A percentile compares a stretch with the other conserved stretches of the same genome.
These are phyloP conservation scores for Globia sparganii DNA, from an alignment of 2,888 invertebrate species.

Conservation along the genomic window DNA sequence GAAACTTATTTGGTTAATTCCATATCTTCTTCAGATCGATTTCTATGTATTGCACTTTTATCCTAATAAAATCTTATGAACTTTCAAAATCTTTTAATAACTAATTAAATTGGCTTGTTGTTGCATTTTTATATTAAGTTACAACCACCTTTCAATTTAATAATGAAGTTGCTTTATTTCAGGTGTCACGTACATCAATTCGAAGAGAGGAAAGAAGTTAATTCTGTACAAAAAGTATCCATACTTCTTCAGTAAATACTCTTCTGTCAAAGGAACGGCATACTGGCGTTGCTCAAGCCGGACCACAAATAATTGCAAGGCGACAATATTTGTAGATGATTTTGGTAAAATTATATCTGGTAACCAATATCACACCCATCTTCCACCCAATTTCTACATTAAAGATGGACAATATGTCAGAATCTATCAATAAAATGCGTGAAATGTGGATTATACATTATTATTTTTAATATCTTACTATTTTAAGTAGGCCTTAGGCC, in stretches of 20 bases:
- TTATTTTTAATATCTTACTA: background rate
- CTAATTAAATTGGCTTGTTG: background rate
- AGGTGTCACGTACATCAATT: conserved; percentile 28
- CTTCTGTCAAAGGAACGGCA: conserved; percentile 1
- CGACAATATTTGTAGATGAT: conserved; percentile 29
- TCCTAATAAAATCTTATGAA: conserved; percentile 2
- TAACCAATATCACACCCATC: conserved; percentile 20
- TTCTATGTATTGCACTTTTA: background rate
- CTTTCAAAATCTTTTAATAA: background rate
- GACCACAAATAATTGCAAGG: conserved; percentile 14
- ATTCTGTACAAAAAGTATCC: conserved; percentile 31
- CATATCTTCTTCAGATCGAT: background rate
- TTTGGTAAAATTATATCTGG: conserved; percentile 6
- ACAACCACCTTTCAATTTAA: background rate
- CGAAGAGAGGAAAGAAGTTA: conserved; percentile 29
- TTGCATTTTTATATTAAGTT: background rate
- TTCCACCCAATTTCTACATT: conserved; percentile 22
- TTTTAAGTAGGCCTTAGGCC: background rate
- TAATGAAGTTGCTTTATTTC: background rate
- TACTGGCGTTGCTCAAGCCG: conserved; percentile 31
- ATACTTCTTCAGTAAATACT: conserved; percentile 15
- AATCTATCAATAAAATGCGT: background rate
- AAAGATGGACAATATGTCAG: conserved; percentile 38
- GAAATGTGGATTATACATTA: background rate
- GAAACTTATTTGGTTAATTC: too few relatives aligned